Conservation (phyloP, 2,113 vertebrate species). For the Actinemys pallida region DNA sequence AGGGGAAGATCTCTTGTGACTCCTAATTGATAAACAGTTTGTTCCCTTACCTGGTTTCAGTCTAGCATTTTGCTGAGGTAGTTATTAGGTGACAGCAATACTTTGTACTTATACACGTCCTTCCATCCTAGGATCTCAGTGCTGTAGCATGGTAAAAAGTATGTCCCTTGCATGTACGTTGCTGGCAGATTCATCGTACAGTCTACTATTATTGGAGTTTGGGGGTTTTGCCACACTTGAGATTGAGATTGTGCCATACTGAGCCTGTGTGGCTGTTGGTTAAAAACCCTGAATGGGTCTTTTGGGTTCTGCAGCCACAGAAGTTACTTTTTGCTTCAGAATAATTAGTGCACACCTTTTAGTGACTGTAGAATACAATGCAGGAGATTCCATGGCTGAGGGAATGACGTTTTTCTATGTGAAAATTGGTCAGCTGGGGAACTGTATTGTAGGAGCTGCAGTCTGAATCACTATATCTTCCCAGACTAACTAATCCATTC, state of each 20-base stretch:
- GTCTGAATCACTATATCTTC: background rate
- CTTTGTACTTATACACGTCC: background rate
- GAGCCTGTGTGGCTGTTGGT: background rate
- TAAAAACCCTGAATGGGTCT: background rate
- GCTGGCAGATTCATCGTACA: background rate
- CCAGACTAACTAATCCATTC: background rate
- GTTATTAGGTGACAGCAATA: background rate
- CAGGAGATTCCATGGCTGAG: background rate
- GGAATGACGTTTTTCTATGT: background rate
- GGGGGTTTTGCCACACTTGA: background rate
- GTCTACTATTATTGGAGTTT: background rate
- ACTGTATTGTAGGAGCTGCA: background rate
- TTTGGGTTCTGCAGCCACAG: background rate
- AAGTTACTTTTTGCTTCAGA: background rate
- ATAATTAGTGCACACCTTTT: no score
- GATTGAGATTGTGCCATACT: background rate
- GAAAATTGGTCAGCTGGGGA: background rate
- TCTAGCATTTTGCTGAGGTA: background rate
- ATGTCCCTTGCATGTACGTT: background rate
- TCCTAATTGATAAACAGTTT: background rate
- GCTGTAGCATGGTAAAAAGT: background rate
- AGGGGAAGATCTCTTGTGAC: background rate
- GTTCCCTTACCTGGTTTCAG: background rate
- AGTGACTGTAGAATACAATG: background rate
- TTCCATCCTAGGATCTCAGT: background rate